Evolutionary conservation across 2,797 vertebrate species (phyloP), one percentile per base, ranked within the genome.

Genomic region (Bovichtus variegatus): DNA sequence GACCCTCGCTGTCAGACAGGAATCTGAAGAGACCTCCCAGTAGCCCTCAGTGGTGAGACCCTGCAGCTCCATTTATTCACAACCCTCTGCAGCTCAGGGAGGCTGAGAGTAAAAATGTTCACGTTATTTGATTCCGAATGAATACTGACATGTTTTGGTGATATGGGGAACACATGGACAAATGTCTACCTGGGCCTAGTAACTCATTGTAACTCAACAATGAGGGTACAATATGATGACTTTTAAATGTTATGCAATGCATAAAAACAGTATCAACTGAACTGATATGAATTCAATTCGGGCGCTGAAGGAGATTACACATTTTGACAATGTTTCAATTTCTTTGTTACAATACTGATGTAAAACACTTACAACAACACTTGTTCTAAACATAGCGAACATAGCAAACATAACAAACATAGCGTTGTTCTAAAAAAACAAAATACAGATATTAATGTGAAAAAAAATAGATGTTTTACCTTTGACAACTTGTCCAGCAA

Each of bases 1-100:
- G 90, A 93, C 93, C 92, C 94, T 96, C 85, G 88, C 94, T 95
- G 95, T 95, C 94, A 95, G 90, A 91, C 91, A 92, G 90, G 93
- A 96, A 96, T 96, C 91, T 95, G 91, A 90, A 95, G 95, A 94
- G 94, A 95, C 92, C 94, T 89, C 92, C 90, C 93, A 91, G 84
- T 78, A 89, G 80, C 80, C 71, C 65, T 70, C 72, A 71, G 76
- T 21, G 78, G 65, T 90, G 85, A 92, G 87, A 92, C 73, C 87
- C 76, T 43, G 81, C 63, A 62, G 78, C 68, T 78, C 69, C 41
- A 16, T 59, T 85, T 80, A 82, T 91, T 90, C 86, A 80, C 80
- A 86, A 81, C 78, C 74, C 70, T 77, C 76, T 18, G 74, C 23
- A 40, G 69, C 8, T 19, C 0, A 64, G 61, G 49, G 23, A 78